phyloP scores from a whole-genome alignment of 2,888 invertebrate species.

The Hyppa rectilinea region DNA sequence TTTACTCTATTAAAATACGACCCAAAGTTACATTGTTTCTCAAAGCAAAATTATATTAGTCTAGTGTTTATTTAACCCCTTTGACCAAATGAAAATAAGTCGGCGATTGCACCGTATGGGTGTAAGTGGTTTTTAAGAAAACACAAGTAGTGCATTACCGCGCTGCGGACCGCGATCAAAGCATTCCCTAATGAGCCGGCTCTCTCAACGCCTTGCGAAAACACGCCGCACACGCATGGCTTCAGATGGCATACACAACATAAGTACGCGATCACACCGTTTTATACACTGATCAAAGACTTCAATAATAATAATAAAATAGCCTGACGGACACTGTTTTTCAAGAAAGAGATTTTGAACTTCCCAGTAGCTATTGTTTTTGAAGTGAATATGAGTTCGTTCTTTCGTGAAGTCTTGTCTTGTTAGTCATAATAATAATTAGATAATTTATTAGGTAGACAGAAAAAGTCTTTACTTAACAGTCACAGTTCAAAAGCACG shows the following conservation, averaged over 20 bases:
- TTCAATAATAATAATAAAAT: neutral
- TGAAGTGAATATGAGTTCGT: neutral
- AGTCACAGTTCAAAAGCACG: conserved; percentile 3
- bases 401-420: too few species aligned
- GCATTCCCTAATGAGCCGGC: conserved; percentile 70
- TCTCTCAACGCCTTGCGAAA: conserved; percentile 49
- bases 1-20: neutral
- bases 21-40: conserved; percentile 1
- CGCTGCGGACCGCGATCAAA: conserved; percentile 65
- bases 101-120: conserved; percentile 21
- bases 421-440: neutral
- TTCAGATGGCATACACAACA: conserved; percentile 22
- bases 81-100: conserved; percentile 42
- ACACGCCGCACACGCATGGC: conserved; percentile 30
- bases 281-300: conserved; percentile 15
- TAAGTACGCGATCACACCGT: conserved; percentile 25
- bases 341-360: neutral
- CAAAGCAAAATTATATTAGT: conserved; percentile 9
- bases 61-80: conserved; percentile 19
- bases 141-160: conserved; percentile 70
- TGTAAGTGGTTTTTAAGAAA: conserved; percentile 64
- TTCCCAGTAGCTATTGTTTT: neutral
- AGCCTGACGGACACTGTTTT: neutral
- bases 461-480: neutral
- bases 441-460: neutral